Conservation (phyloP, 2,113 vertebrate genomes). For the Neomonachus schauinslandi region DNA sequence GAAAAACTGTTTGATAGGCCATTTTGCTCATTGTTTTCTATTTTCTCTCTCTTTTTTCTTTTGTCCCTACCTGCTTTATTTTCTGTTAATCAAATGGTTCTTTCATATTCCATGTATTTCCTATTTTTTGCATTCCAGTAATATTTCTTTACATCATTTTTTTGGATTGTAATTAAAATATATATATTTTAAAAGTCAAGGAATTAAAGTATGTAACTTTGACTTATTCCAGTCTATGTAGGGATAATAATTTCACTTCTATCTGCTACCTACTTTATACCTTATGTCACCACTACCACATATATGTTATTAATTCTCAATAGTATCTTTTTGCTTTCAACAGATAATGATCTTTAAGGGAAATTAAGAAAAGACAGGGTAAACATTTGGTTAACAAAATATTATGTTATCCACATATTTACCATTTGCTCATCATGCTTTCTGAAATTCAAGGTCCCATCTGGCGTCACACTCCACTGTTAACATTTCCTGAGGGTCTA, state of each 20-base stretch:
- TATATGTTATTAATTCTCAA: background rate
- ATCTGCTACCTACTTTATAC: background rate
- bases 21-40: background rate
- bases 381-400: background rate
- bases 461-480: background rate
- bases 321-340: background rate
- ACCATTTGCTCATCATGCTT: background rate
- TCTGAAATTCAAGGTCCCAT: background rate
- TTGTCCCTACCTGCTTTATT: background rate
- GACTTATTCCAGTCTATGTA: background rate
- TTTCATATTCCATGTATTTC: background rate
- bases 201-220: background rate
- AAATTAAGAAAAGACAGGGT: background rate
- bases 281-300: background rate
- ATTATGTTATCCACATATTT: background rate
- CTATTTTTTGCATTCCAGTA: background rate
- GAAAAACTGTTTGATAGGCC: background rate
- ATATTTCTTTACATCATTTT: background rate
- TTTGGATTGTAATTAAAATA: background rate
- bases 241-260: background rate
- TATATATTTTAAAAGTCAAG: background rate
- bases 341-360: background rate
- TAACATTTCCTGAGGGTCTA: rapidly evolving
- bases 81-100: background rate
- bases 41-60: background rate